A percentile compares a stretch with the other conserved stretches of the same genome.
Evolutionary conservation across 2,797 vertebrate genomes (phyloP).

Genomic region (Phalloptychus januarius): DNA sequence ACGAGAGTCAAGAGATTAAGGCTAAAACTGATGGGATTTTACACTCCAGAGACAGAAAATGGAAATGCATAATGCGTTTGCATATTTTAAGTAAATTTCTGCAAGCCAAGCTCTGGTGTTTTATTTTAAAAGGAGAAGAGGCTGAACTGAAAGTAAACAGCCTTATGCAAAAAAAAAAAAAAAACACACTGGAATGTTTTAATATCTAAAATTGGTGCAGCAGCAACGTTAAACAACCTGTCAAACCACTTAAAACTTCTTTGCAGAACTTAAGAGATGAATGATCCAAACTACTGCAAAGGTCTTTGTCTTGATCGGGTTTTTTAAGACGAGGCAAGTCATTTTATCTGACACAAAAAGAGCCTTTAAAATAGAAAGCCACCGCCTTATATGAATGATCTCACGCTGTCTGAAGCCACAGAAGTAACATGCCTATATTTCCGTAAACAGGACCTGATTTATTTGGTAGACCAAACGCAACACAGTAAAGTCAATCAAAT

Average conservation of each 20-base stretch:
- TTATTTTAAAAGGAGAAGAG: constrained; percentile 10
- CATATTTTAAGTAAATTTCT: constrained; percentile 47
- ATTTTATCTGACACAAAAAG: not conserved
- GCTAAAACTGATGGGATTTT: constrained; percentile 42
- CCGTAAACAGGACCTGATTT: not conserved
- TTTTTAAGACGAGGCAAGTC: not conserved
- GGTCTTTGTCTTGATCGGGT: not conserved
- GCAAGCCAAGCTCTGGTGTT: constrained; percentile 23
- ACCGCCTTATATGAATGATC: not conserved
- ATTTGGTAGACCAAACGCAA: not conserved
- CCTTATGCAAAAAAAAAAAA: not conserved
- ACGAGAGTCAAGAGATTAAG: constrained; percentile 32
- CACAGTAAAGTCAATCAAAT: not conserved
- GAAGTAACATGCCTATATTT: not conserved
- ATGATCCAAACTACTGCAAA: not conserved
- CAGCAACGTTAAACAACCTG: not conserved
- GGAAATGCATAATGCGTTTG: constrained; percentile 45
- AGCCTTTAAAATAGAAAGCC: not conserved
- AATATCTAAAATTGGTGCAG: constrained; percentile 5
- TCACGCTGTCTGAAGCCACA: not conserved
- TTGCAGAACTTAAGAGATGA: not conserved
- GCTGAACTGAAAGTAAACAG: constrained; percentile 11
- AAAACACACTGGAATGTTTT: not conserved
- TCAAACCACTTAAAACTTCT: not conserved
- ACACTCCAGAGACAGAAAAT: constrained; percentile 48